A percentile compares a stretch with the other conserved stretches of the same genome.
These are phyloP conservation scores for Folsomia manolachei DNA, from an alignment of 2,888 invertebrate genomes.

Conservation along the genomic window DNA sequence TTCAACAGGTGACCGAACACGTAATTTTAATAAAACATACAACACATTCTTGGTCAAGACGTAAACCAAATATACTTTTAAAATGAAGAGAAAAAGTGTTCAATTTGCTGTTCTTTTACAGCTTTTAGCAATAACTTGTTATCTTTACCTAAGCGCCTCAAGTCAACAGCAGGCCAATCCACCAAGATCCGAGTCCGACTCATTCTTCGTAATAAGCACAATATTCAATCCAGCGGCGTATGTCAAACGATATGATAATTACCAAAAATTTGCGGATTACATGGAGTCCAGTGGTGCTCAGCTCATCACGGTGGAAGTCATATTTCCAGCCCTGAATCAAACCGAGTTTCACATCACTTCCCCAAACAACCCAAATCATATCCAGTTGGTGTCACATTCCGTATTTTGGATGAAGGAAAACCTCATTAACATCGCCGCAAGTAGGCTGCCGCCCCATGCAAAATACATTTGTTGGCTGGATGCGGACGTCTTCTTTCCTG, in stretches of 20 bases:
- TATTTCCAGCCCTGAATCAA: constrained; percentile 25
- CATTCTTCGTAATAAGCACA: constrained; percentile 23
- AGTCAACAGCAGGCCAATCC: no score
- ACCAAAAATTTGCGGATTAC: constrained; percentile 19
- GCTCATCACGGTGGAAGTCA: constrained; percentile 24
- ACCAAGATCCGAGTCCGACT: background rate
- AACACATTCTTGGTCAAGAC: no score
- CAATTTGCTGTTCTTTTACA: no score
- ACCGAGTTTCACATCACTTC: constrained; percentile 20
- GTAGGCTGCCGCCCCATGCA: constrained; percentile 4
- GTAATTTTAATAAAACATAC: no score
- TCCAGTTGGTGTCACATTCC: constrained; percentile 11
- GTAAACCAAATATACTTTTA: no score
- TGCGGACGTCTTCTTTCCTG: constrained; percentile 6
- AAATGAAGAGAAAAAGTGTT: no score
- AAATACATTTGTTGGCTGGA: constrained; percentile 16
- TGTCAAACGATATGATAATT: constrained; percentile 16
- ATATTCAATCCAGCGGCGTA: constrained; percentile 23
- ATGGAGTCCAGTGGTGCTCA: constrained; percentile 21
- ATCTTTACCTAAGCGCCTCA: no score
- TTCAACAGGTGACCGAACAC: no score
- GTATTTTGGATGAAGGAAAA: constrained; percentile 22
- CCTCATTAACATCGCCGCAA: constrained; percentile 16
- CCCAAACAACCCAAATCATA: constrained; percentile 8
- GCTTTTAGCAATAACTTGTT: no score